Evolutionary conservation across 2,888 invertebrate species (phyloP), one percentile per base, ranked within the genome.

Genomic region (Latrodectus hesperus): DNA sequence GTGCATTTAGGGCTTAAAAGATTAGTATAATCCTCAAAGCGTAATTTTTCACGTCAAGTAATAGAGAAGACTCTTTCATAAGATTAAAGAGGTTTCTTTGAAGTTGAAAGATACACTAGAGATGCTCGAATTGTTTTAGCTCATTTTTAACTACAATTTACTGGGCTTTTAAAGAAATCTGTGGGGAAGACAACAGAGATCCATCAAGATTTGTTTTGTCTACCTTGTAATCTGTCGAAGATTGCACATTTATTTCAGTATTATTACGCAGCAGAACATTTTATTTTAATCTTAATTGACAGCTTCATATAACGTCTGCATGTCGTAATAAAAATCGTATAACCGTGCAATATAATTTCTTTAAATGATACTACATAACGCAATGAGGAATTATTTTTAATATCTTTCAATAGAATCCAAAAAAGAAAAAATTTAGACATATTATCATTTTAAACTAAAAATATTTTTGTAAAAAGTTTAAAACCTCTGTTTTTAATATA

Each of bases 101-200:
- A 84, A 84, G 84, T 74, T 78, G 72, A 84, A 73, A 60, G 79
- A 84, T 84, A 74, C 74, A 79, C 79, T 84, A 84, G 79, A 79
- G 74, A 38, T 70, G 22, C 79, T 60, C 52, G 60, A 73, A 74
- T 79, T 49, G 73, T 73, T 84, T 79, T 84, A 74, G 70, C 79
- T 55, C 55, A 12, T 49, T 64, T 78, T 73, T 84, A 84, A 84
- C 77, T 84, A 65, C 72, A 84, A 77, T 84, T 84, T 84, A 73
- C 72, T 64, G 67, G 72, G 77, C 78, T 78, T 75, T 83, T 84
- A 72, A 84, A 22, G 64, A 68, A 72, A 72, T 84, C 77, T 78
- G 67, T 71, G 53, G 26, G 26, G 60, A 38, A 76, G 77, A 84
- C 64, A 82, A 65, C 68, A 22, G 12, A 67, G 77, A 84, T 84